A percentile compares a stretch with the other conserved stretches of the same genome.
These are phyloP conservation scores for Lasioglossum villosulum DNA, from an alignment of 2,888 invertebrate species.

Conservation along the genomic window DNA sequence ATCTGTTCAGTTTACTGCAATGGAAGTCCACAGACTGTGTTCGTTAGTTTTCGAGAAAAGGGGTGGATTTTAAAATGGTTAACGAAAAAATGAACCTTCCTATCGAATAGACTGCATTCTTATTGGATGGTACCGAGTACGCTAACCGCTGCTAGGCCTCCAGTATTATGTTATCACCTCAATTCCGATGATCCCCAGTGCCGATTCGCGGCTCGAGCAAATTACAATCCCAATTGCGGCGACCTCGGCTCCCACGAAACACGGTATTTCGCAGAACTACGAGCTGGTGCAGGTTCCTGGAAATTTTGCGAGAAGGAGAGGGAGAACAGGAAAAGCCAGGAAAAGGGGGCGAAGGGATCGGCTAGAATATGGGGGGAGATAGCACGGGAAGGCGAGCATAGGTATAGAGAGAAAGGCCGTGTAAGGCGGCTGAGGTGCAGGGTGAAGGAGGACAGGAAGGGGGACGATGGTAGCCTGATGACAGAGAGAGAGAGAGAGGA, in stretches of 20 bases:
- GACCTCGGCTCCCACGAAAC: not conserved
- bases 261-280: not conserved
- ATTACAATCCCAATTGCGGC: slow-evolving; percentile 20
- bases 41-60: too few species aligned
- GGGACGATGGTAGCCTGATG: slow-evolving; percentile 22
- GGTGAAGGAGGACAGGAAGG: slow-evolving; percentile 59
- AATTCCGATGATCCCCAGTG: not conserved
- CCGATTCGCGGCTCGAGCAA: not conserved
- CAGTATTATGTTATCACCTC: not conserved
- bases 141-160: not conserved
- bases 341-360: slow-evolving; percentile 71
- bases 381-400: slow-evolving; percentile 63
- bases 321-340: slow-evolving; percentile 66
- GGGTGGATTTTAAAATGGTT: too few species aligned
- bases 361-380: slow-evolving; percentile 74
- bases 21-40: too few species aligned
- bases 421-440: slow-evolving; percentile 58
- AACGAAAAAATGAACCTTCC: too few species aligned
- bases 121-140: not conserved
- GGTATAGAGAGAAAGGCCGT: slow-evolving; percentile 58
- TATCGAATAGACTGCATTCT: too few species aligned
- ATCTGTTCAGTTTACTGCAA: too few species aligned
- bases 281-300: not conserved
- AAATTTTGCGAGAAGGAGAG: not conserved
- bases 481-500: slow-evolving; percentile 45